Conservation (phyloP, 1,140 invertebrate species). For the Ptiloglossa arizonensis region DNA sequence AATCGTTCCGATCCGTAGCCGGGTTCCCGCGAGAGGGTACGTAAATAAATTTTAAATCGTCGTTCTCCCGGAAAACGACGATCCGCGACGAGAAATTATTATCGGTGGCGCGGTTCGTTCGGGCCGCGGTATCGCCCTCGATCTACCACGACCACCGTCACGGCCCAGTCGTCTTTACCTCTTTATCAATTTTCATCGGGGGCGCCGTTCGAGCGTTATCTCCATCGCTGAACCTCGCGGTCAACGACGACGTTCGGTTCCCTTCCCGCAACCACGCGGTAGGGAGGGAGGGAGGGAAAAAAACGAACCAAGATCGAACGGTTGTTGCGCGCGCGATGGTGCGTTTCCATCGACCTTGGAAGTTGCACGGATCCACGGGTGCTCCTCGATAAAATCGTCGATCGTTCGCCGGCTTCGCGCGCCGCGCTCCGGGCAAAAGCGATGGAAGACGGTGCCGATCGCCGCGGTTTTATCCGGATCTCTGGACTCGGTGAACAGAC, state of each 20-base stretch:
- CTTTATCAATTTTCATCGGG: conserved; percentile 33
- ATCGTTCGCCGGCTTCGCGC: background rate
- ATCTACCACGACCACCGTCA: background rate
- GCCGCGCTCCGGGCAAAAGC: no score
- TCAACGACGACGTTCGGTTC: no score
- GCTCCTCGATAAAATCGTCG: conserved; percentile 30
- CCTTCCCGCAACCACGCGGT: background rate
- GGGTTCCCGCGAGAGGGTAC: conserved; percentile 6
- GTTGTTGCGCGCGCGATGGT: background rate
- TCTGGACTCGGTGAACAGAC: conserved; percentile 15
- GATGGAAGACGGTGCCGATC: no score
- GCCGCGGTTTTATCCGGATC: conserved; percentile 51
- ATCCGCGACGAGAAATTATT: conserved; percentile 2
- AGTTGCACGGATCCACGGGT: no score
- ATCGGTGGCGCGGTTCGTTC: no score
- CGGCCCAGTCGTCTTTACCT: background rate
- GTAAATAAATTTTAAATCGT: conserved; percentile 23
- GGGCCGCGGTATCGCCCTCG: background rate
- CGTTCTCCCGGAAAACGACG: conserved; percentile 11
- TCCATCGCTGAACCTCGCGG: background rate
- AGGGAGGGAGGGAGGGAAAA: no score
- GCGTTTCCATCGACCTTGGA: no score
- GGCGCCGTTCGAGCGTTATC: conserved; percentile 19
- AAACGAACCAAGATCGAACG: background rate
- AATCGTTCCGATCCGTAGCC: background rate